A percentile compares a stretch with the other conserved stretches of the same genome.
These are phyloP conservation scores for Perccottus glenii DNA, from an alignment of 2,113 vertebrate species.

Conservation along the genomic window DNA sequence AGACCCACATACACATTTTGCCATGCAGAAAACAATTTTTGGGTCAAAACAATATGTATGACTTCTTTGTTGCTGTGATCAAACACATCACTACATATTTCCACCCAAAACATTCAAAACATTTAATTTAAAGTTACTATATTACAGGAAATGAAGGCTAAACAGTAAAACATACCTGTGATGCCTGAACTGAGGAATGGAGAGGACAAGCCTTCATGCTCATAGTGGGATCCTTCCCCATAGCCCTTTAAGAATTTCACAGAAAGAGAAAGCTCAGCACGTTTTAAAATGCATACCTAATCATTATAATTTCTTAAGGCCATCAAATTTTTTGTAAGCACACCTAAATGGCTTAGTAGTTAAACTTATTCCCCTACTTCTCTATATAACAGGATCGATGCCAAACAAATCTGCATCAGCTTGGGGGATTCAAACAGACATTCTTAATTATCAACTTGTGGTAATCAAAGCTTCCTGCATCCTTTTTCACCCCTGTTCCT, in stretches of 20 bases:
- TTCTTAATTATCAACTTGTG: slow-evolving; percentile 77
- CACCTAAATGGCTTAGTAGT: slow-evolving; percentile 42
- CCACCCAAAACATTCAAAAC: too few species aligned
- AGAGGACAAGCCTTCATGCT: slow-evolving; percentile 88
- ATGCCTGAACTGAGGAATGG: slow-evolving; percentile 91
- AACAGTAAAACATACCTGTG: slow-evolving; percentile 80
- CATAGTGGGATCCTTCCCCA: slow-evolving; percentile 88
- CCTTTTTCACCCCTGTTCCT: slow-evolving; percentile 71
- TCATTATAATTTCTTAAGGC: slow-evolving; percentile 24
- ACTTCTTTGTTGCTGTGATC: slow-evolving; percentile 14
- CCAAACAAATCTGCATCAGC: slow-evolving; percentile 75
- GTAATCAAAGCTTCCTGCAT: slow-evolving; percentile 77
- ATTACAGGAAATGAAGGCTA: too few species aligned
- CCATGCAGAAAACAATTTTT: slow-evolving; percentile 53
- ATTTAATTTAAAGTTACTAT: too few species aligned
- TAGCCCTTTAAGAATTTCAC: slow-evolving; percentile 81
- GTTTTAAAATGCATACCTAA: slow-evolving; percentile 5
- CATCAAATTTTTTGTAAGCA: slow-evolving; percentile 27
- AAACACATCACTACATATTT: slow-evolving; percentile 4
- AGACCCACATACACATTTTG: slow-evolving; percentile 45
- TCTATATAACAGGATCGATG: slow-evolving; percentile 58
- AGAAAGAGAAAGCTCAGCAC: slow-evolving; percentile 1
- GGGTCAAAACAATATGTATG: slow-evolving; percentile 43
- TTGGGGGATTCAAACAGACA: slow-evolving; percentile 71
- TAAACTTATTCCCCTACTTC: slow-evolving; percentile 41